Conservation (phyloP, 2,888 invertebrate species). For the Amiota minor region DNA sequence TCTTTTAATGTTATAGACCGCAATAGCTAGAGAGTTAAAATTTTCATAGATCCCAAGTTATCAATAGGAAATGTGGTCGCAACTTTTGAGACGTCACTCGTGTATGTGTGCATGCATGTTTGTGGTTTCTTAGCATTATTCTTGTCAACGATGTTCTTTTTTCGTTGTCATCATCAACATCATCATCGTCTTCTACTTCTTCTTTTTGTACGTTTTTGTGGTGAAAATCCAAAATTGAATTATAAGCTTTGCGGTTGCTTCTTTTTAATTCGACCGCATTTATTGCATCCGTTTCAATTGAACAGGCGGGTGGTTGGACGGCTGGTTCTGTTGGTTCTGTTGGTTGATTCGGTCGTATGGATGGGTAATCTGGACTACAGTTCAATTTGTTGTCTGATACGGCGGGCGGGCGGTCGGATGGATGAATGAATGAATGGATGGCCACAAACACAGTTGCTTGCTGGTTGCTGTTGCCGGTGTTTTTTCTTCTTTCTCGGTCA, state of each 20-base stretch:
- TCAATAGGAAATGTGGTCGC: too few species aligned
- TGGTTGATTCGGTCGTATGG: neutral
- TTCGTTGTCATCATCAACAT: too few species aligned
- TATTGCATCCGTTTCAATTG: constrained; percentile 20
- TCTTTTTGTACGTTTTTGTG: constrained; percentile 10
- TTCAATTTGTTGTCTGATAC: neutral
- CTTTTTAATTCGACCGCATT: constrained; percentile 27
- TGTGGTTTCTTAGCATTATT: neutral
- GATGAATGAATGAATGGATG: too few species aligned
- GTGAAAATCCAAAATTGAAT: constrained; percentile 52
- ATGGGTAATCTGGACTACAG: neutral
- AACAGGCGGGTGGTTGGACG: neutral
- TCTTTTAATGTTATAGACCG: too few species aligned
- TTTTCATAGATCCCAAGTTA: too few species aligned
- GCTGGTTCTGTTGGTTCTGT: neutral
- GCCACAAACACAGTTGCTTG: too few species aligned
- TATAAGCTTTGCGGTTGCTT: constrained; percentile 48
- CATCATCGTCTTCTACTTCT: too few species aligned
- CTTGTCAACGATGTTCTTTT: neutral
- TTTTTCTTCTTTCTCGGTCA: neutral
- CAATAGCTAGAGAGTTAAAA: too few species aligned
- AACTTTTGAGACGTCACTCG: too few species aligned
- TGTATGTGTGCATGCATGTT: neutral
- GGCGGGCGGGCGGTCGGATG: neutral
- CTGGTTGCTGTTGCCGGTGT: too few species aligned